Evolutionary conservation across 1,140 invertebrate genomes (phyloP).

Genomic region (Chelonus insularis): DNA sequence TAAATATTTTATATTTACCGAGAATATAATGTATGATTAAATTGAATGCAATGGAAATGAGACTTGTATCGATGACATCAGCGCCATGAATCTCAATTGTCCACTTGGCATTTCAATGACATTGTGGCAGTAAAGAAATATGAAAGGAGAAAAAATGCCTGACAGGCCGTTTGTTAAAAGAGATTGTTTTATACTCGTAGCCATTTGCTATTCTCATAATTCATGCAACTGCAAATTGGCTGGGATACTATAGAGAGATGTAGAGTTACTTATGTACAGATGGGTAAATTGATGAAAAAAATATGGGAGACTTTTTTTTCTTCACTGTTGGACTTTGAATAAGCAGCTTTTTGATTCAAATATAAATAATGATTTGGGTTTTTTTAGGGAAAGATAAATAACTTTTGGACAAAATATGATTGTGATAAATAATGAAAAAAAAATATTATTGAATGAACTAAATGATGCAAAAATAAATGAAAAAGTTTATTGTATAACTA

Average conservation of each 20-base stretch:
- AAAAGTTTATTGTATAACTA: too few relatives aligned
- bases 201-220: constrained; percentile 25
- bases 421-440: too few relatives aligned
- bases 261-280: neutral
- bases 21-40: constrained; percentile 15
- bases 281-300: too few relatives aligned
- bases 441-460: too few relatives aligned
- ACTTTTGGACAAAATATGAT: too few relatives aligned
- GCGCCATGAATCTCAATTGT: constrained; percentile 34
- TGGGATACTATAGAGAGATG: neutral
- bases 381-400: too few relatives aligned
- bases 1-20: too few relatives aligned
- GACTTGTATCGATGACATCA: constrained; percentile 30
- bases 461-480: too few relatives aligned
- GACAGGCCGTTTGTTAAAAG: constrained; percentile 26
- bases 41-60: constrained; percentile 14
- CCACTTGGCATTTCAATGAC: constrained; percentile 31
- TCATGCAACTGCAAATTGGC: constrained; percentile 24
- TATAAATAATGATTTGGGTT: too few relatives aligned
- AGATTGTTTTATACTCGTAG: constrained; percentile 23
- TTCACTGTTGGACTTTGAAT: too few relatives aligned
- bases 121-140: constrained; percentile 1
- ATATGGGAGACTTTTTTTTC: too few relatives aligned
- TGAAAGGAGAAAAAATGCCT: neutral
- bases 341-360: too few relatives aligned